A percentile compares a stretch with the other conserved stretches of the same genome.
These are phyloP conservation scores for Euplagia quadripunctaria DNA, from an alignment of 2,888 invertebrate species.

Conservation along the genomic window DNA sequence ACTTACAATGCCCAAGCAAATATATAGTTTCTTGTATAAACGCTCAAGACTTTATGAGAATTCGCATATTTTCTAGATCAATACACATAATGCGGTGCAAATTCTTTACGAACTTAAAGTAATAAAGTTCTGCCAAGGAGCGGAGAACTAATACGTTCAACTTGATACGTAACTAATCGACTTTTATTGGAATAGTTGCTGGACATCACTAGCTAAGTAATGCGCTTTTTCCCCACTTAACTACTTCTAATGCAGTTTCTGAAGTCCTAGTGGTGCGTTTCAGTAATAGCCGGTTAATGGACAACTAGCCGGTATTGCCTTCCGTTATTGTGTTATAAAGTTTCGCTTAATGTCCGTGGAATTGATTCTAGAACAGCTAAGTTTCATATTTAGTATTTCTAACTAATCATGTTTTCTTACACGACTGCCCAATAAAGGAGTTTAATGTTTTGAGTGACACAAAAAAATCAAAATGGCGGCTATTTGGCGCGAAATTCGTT, in stretches of 20 bases:
- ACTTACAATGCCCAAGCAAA: neutral
- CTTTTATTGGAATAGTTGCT: constrained; percentile 20
- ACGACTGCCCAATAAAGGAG: too few species aligned
- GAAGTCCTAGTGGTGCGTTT: neutral
- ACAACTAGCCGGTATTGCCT: constrained; percentile 19
- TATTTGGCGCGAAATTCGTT: too few species aligned
- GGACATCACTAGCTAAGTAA: constrained; percentile 22
- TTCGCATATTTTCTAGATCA: constrained; percentile 2
- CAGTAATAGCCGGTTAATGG: constrained; percentile 6
- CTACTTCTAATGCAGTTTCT: constrained; percentile 20
- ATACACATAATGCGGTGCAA: constrained; percentile 5
- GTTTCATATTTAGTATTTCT: constrained; percentile 18
- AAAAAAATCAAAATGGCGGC: too few species aligned
- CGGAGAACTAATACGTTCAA: constrained; percentile 8
- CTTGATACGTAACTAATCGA: constrained; percentile 12
- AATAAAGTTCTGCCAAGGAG: constrained; percentile 14
- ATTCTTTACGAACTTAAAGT: constrained; percentile 16
- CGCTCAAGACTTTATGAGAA: neutral
- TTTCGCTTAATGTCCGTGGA: constrained; percentile 32
- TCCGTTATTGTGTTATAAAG: constrained; percentile 31
- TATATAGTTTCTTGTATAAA: neutral
- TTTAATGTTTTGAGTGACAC: too few species aligned
- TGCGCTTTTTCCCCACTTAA: constrained; percentile 15
- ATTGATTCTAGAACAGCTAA: constrained; percentile 15
- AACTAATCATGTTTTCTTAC: too few species aligned